Percentiles rank a stretch among this genome's conserved stretches.
phyloP scores from a whole-genome alignment of 2,888 invertebrate genomes.

The Xylocampa areola region DNA sequence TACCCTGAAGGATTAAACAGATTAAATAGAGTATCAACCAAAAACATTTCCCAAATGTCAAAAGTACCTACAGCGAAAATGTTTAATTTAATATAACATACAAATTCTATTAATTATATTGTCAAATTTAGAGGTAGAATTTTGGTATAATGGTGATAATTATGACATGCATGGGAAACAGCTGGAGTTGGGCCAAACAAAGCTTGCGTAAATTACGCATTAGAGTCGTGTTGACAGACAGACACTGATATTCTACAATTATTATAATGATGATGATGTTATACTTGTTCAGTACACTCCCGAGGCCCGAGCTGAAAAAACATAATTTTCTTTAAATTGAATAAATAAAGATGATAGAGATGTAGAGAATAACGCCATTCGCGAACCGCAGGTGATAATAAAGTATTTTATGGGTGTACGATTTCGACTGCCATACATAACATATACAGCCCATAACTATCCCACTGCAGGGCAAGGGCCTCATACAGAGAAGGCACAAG shows the following conservation, averaged over 20 bases:
- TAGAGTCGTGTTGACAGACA: conserved; percentile 50
- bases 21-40: conserved; percentile 3
- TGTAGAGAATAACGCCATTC: too few species aligned
- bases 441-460: too few species aligned
- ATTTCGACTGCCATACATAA: too few species aligned
- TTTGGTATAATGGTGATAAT: conserved; percentile 42
- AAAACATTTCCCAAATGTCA: too few species aligned
- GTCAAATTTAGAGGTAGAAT: conserved; percentile 32
- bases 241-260: conserved; percentile 45
- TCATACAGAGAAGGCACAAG: too few species aligned
- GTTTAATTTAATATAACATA: conserved; percentile 17
- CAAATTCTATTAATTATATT: conserved; percentile 22
- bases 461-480: too few species aligned
- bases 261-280: conserved; percentile 27
- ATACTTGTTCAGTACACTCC: conserved; percentile 3
- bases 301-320: too few species aligned
- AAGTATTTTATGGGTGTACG: too few species aligned
- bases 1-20: too few species aligned
- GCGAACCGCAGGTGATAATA: too few species aligned
- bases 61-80: background rate
- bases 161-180: conserved; percentile 38
- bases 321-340: too few species aligned
- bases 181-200: conserved; percentile 54
- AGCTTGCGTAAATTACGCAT: conserved; percentile 43
- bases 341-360: too few species aligned